Base-by-base conservation (phyloP, 1,140 invertebrate species). In the Trichoplusia ni region DNA sequence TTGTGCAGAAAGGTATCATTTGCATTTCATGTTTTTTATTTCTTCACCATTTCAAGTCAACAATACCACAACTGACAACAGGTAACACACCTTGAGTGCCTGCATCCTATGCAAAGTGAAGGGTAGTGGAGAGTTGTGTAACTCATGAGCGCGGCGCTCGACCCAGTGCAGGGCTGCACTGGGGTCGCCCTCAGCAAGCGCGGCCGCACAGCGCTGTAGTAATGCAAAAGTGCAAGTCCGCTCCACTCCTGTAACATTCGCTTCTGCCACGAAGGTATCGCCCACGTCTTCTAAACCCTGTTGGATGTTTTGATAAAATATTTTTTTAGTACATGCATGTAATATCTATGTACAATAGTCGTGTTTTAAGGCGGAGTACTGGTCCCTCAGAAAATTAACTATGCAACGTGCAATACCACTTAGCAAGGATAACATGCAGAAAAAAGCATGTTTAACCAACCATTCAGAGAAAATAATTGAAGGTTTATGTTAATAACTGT, bases 81-180 rank as follows among this genome's bases (percentile, higher is more conserved):
- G 3, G 11, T 2, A 14, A 23, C 33, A 23, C 37, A 84, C 79
- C 75, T 84, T 84, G 16, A 85, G 59, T 0, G 81, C 79, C 23
- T 86, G 79, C 92, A 70, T 97, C 81, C 94, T 87, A 51, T 91
- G 90, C 38, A 91, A 54, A 7, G 86, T 86, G 60, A 91, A 91
- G 0, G 88, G 90, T 65, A 91, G 73, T 14, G 86, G 85, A 7
- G 88, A 90, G 53, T 89, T 83, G 18, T 72, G 64, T 29, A 96
- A 85, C 13, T 92, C 92, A 53, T 94, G 91, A 60, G 92, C 91
- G 74, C 95, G 93, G 44, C 92, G 91, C 69, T 92, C 91, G 2
- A 94, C 94, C 96, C 95, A 98, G 69, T 94, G 92, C 35, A 98
- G 89, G 1, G 97, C 97, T 11, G 96, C 96, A 38, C 93, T 92